A percentile compares a stretch with the other conserved stretches of the same genome.
Conservation (phyloP, 2,888 invertebrate genomes). For the Leptopilina drosophilae region DNA sequence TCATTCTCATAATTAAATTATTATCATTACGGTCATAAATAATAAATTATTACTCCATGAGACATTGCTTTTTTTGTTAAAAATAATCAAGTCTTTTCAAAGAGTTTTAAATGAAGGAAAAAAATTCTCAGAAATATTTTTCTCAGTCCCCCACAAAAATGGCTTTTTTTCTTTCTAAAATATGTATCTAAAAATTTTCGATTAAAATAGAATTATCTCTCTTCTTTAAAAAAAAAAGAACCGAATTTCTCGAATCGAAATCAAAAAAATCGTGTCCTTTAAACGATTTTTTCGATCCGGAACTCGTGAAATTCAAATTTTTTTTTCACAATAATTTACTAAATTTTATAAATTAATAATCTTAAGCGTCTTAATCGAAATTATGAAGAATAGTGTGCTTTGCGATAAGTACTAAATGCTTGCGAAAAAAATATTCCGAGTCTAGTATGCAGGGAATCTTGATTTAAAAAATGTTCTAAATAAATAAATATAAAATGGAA, state of each 20-base stretch:
- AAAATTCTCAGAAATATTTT: too few relatives aligned
- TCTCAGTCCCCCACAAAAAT: too few relatives aligned
- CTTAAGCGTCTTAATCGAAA: background rate
- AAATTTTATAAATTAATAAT: slow-evolving; percentile 16
- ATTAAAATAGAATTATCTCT: background rate
- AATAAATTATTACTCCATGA: background rate
- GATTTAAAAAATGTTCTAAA: background rate
- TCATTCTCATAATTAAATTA: background rate
- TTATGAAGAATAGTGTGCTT: slow-evolving; percentile 12
- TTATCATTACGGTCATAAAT: background rate
- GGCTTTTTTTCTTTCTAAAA: too few relatives aligned
- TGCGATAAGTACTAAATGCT: slow-evolving; percentile 31
- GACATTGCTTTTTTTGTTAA: too few relatives aligned
- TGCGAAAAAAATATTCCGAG: background rate
- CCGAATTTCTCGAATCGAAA: too few relatives aligned
- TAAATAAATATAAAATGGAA: background rate
- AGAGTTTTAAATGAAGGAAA: too few relatives aligned
- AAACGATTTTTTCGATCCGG: too few relatives aligned
- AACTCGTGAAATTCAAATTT: too few relatives aligned
- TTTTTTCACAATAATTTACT: background rate
- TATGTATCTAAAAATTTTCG: background rate
- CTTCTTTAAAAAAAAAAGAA: too few relatives aligned
- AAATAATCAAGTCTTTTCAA: too few relatives aligned
- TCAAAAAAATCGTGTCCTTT: too few relatives aligned
- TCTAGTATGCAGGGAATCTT: background rate